Conservation (phyloP, 2,113 vertebrate genomes). For the Holacanthus passer region DNA sequence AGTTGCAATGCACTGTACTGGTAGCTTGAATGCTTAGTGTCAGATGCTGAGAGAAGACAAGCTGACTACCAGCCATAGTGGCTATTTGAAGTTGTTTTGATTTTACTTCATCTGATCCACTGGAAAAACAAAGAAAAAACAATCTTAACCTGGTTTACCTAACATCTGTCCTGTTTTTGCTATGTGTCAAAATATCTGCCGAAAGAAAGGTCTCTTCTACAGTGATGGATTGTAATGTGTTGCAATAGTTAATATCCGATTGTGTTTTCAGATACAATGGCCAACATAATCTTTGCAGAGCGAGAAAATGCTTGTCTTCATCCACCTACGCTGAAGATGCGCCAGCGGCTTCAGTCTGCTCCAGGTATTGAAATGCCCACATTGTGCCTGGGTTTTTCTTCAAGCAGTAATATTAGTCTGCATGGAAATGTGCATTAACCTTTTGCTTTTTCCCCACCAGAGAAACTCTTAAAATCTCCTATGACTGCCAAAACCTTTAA, state of each 20-base stretch:
- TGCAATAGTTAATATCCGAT: neutral
- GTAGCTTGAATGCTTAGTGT: neutral
- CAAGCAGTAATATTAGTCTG: rapidly evolving
- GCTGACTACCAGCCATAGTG: neutral
- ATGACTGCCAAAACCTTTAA: slow-evolving; percentile 47
- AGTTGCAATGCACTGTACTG: neutral
- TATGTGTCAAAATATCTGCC: neutral
- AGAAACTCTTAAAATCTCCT: slow-evolving; percentile 60
- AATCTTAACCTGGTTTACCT: no score
- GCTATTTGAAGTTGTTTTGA: neutral
- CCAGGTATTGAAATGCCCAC: slow-evolving; percentile 57
- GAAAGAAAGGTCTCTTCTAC: neutral
- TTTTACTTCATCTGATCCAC: neutral
- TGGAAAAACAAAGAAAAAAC: neutral
- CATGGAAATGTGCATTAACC: neutral
- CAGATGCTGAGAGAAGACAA: neutral
- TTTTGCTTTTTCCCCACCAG: slow-evolving; percentile 28
- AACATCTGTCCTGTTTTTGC: no score
- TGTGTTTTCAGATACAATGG: slow-evolving; percentile 68
- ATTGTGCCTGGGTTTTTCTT: neutral
- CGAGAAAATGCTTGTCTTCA: slow-evolving; percentile 62
- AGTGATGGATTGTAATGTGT: neutral
- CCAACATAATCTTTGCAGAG: slow-evolving; percentile 59
- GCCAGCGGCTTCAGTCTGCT: slow-evolving; percentile 74
- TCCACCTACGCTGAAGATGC: slow-evolving; percentile 55